phyloP scores from a whole-genome alignment of 2,113 vertebrate genomes.

The Zingel zingel region DNA sequence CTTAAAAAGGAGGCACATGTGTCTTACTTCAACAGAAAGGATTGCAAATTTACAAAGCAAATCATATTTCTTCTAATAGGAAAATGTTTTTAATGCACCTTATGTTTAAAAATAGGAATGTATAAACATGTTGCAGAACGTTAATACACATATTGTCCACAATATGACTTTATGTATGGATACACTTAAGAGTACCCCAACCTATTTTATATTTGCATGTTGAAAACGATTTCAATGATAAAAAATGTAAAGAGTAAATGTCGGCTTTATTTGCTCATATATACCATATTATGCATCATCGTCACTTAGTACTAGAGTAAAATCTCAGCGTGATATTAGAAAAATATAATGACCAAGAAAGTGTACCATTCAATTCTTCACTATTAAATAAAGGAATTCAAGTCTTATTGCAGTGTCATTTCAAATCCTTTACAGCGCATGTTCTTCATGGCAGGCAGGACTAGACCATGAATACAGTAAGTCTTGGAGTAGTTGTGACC shows the following conservation, averaged over 20 bases:
- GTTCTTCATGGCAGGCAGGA: constrained; percentile 58
- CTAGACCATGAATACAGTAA: constrained; percentile 58
- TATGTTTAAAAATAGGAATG: not conserved
- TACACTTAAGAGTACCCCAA: not conserved
- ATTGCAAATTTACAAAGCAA: not conserved
- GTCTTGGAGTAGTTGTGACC: constrained; percentile 52
- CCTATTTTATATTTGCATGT: constrained; percentile 1
- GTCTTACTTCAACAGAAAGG: constrained; percentile 8
- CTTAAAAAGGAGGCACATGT: not conserved
- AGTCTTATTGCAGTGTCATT: constrained; percentile 79
- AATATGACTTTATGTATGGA: constrained; percentile 2
- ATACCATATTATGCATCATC: constrained; percentile 53
- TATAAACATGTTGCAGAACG: constrained; percentile 5
- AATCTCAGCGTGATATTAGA: constrained; percentile 61
- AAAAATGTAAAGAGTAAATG: constrained; percentile 64
- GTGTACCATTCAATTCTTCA: constrained; percentile 79
- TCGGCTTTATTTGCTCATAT: constrained; percentile 75
- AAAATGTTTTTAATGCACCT: not conserved
- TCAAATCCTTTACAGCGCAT: constrained; percentile 71
- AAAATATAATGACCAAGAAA: constrained; percentile 66
- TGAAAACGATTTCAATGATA: constrained; percentile 44
- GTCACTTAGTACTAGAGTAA: constrained; percentile 53
- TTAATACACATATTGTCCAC: not conserved
- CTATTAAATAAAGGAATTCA: constrained; percentile 85
- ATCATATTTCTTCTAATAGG: not conserved